Conservation (phyloP, 1,140 invertebrate species). For the Diorhabda carinulata region DNA sequence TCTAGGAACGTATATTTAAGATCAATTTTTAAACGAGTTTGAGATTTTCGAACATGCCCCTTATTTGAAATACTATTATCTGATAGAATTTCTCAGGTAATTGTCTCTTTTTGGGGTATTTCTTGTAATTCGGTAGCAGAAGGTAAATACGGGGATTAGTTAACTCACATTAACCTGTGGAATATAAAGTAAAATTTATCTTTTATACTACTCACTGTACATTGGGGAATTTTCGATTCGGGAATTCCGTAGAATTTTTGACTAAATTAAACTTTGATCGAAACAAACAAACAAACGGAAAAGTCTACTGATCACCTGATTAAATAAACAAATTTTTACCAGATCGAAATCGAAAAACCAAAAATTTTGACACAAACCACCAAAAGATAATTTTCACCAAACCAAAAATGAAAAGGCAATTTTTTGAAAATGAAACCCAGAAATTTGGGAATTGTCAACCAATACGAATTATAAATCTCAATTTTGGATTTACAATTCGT, state of each 20-base stretch:
- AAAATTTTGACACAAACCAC: no score
- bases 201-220: no score
- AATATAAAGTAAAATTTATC: not conserved
- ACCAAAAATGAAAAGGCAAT: not conserved
- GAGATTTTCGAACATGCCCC: not conserved
- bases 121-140: not conserved
- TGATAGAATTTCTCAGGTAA: not conserved
- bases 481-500: no score
- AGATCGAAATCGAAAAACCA: no score
- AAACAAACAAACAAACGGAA: no score
- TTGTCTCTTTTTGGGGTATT: not conserved
- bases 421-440: not conserved
- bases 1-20: constrained; percentile 2
- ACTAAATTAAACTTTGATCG: no score
- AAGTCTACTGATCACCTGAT: no score
- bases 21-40: not conserved
- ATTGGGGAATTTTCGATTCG: no score
- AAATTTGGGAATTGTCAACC: not conserved
- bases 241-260: no score
- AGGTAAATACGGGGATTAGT: not conserved
- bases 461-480: not conserved
- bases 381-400: no score
- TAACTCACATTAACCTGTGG: not conserved
- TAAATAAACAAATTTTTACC: no score
- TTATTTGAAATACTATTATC: not conserved